Evolutionary conservation across 2,113 vertebrate genomes (phyloP).

Genomic region (Cynopterus brachyotis): DNA sequence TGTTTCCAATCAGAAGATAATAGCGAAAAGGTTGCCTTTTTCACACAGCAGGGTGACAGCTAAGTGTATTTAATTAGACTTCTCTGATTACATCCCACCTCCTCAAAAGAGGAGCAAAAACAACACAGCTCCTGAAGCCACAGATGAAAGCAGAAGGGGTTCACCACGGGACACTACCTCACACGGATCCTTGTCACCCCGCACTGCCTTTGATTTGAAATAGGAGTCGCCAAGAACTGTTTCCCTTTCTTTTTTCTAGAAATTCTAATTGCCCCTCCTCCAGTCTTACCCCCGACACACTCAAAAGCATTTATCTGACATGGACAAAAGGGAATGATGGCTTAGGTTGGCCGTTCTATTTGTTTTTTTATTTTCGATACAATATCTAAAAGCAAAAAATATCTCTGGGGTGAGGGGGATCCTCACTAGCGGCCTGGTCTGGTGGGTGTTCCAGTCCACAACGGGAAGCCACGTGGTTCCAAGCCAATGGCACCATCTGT

Average conservation of each 20-base stretch:
- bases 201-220: slow-evolving; percentile 78
- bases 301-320: slow-evolving; percentile 49
- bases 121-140: slow-evolving; percentile 77
- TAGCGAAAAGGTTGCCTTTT: slow-evolving; percentile 73
- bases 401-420: slow-evolving; percentile 64
- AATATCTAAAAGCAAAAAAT: slow-evolving; percentile 63
- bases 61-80: slow-evolving; percentile 86
- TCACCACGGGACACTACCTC: slow-evolving; percentile 74
- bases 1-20: slow-evolving; percentile 81
- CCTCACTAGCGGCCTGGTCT: slow-evolving; percentile 68
- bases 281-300: not conserved
- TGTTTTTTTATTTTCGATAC: slow-evolving; percentile 74
- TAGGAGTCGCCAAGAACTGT: slow-evolving; percentile 9
- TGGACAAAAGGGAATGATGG: slow-evolving; percentile 49
- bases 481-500: slow-evolving; percentile 56
- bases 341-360: slow-evolving; percentile 70
- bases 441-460: slow-evolving; percentile 44
- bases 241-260: not conserved
- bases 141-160: slow-evolving; percentile 78
- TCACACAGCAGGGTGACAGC: slow-evolving; percentile 81
- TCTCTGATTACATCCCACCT: slow-evolving; percentile 84
- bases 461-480: slow-evolving; percentile 59
- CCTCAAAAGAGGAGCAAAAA: slow-evolving; percentile 79
- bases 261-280: no score
- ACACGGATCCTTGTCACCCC: slow-evolving; percentile 53